Conservation (phyloP, 2,113 vertebrate species). For the Stercorarius parasiticus region DNA sequence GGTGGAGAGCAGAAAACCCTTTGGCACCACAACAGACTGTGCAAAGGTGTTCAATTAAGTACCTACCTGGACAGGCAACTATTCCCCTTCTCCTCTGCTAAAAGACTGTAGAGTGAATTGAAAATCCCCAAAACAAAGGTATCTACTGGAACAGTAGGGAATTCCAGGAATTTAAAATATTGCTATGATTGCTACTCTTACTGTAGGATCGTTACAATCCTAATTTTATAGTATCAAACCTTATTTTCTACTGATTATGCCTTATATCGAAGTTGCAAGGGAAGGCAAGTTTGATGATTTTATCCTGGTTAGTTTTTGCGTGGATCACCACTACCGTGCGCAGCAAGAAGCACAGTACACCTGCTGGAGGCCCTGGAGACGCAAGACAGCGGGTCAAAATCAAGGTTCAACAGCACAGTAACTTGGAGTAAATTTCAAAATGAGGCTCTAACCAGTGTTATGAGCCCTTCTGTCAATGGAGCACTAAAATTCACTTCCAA, state of each 20-base stretch:
- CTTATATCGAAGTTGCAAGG: neutral
- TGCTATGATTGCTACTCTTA: neutral
- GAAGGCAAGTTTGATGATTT: neutral
- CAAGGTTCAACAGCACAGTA: neutral
- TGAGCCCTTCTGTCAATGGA: neutral
- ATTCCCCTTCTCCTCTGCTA: neutral
- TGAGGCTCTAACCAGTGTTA: neutral
- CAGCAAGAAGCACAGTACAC: neutral
- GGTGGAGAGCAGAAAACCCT: neutral
- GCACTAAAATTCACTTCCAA: neutral
- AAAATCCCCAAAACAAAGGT: neutral
- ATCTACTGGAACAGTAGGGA: neutral
- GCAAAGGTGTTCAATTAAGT: neutral
- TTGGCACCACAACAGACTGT: neutral
- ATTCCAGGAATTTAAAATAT: neutral
- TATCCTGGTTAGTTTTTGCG: neutral
- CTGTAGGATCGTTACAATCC: neutral
- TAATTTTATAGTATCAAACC: neutral
- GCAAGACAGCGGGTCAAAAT: neutral
- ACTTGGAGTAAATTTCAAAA: neutral
- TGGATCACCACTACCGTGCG: neutral
- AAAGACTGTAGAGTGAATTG: neutral
- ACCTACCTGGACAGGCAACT: neutral
- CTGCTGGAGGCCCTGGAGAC: neutral
- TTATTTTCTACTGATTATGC: neutral